Evolutionary conservation across 2,113 vertebrate genomes (phyloP).

Genomic region (Macrotus californicus): DNA sequence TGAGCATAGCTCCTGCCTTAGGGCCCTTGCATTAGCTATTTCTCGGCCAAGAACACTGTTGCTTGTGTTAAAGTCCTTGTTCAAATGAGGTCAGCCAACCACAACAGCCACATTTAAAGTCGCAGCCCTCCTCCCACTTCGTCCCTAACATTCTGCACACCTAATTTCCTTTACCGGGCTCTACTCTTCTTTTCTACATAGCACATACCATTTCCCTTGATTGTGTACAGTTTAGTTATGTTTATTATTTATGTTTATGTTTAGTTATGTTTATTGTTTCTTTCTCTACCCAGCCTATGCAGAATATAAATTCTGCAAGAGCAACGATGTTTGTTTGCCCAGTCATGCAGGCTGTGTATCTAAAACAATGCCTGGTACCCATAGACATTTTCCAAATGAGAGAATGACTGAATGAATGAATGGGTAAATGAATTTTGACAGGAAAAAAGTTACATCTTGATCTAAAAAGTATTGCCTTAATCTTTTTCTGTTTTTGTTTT

Average conservation of each 20-base stretch:
- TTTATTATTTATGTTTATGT: background rate
- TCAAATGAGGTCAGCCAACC: background rate
- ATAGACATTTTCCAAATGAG: background rate
- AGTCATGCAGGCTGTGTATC: background rate
- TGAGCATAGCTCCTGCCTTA: background rate
- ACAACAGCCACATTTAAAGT: background rate
- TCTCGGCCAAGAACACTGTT: background rate
- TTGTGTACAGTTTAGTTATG: background rate
- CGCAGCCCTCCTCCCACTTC: background rate
- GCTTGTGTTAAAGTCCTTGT: background rate
- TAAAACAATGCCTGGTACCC: background rate
- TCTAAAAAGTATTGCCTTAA: conserved; percentile 24
- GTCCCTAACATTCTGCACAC: background rate
- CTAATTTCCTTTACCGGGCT: background rate
- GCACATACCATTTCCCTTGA: background rate
- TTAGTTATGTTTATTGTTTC: background rate
- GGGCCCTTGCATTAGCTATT: background rate
- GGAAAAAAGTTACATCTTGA: background rate
- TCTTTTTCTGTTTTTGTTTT: background rate
- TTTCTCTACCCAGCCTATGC: background rate
- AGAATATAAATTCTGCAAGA: background rate
- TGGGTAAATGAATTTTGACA: background rate
- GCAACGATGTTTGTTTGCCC: background rate
- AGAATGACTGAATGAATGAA: background rate
- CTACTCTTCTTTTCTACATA: background rate